Evolutionary conservation across 2,888 invertebrate species (phyloP).

Genomic region (Allophyes oxyacanthae): DNA sequence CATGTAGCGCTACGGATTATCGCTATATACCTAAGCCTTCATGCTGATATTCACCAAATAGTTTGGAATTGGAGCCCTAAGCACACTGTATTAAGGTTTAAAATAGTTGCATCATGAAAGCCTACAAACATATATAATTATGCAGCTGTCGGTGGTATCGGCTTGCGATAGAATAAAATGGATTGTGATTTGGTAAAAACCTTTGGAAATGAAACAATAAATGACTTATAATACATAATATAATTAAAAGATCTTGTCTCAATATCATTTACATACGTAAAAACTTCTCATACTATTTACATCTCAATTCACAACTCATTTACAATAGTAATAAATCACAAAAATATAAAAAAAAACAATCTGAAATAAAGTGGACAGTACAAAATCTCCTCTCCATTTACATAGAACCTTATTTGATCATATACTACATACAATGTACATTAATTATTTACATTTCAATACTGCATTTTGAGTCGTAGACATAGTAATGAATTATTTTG

Average conservation of each 20-base stretch:
- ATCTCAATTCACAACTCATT: conserved; percentile 74
- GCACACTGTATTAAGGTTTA: too few species aligned
- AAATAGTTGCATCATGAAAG: too few species aligned
- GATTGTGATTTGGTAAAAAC: too few species aligned
- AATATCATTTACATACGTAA: conserved; percentile 80
- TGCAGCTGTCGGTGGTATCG: too few species aligned
- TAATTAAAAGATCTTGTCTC: conserved; percentile 84
- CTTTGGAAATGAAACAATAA: conserved; percentile 61
- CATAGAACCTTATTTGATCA: conserved; percentile 59
- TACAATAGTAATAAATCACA: conserved; percentile 67
- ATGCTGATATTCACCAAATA: too few species aligned
- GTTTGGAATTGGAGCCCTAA: too few species aligned
- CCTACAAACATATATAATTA: too few species aligned
- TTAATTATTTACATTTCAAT: conserved; percentile 62
- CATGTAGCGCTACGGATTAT: too few species aligned
- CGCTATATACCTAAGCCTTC: too few species aligned
- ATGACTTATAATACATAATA: conserved; percentile 73
- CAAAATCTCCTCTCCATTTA: conserved; percentile 64
- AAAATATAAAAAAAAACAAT: conserved; percentile 66
- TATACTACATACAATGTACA: conserved; percentile 57
- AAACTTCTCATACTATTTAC: conserved; percentile 79
- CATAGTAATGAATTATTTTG: conserved; percentile 19
- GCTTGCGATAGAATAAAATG: too few species aligned
- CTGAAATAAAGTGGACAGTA: conserved; percentile 68
- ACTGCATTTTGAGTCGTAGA: conserved; percentile 53